These are phyloP conservation scores for Procambarus virginalis DNA, from an alignment of 1,140 invertebrate species.

Conservation along the genomic window DNA sequence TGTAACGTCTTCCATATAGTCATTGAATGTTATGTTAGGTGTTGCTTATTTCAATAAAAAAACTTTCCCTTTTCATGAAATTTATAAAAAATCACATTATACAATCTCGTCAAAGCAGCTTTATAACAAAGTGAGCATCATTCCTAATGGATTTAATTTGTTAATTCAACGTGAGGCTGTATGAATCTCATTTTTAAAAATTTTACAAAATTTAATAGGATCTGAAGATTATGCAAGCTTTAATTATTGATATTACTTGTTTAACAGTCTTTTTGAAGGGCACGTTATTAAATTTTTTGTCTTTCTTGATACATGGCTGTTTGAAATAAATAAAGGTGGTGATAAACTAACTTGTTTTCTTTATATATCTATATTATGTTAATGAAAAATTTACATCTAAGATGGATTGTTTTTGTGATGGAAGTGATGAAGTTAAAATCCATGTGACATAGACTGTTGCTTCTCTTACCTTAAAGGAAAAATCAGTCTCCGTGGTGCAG, in stretches of 20 bases:
- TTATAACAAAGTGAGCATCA: background rate
- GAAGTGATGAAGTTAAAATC: too few relatives aligned
- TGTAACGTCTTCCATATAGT: background rate
- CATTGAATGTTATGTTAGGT: background rate
- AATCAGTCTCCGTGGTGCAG: too few relatives aligned
- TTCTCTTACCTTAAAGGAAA: too few relatives aligned
- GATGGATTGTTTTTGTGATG: too few relatives aligned
- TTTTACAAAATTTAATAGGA: background rate
- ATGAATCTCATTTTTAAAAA: background rate
- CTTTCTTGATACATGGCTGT: slow-evolving; percentile 9
- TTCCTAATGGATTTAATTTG: background rate
- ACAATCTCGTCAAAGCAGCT: background rate
- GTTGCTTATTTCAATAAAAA: too few relatives aligned
- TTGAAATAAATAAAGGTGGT: background rate
- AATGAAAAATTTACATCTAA: too few relatives aligned
- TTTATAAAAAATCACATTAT: too few relatives aligned
- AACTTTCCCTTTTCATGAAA: too few relatives aligned
- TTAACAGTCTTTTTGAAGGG: background rate
- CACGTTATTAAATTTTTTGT: background rate
- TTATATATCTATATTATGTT: background rate
- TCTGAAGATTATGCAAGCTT: slow-evolving; percentile 12
- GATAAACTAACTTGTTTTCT: background rate
- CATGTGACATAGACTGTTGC: too few relatives aligned
- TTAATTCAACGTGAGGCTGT: background rate
- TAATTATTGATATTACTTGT: slow-evolving; percentile 9